Conservation (phyloP, 2,797 vertebrate species). For the Anabacerthia variegaticeps region DNA sequence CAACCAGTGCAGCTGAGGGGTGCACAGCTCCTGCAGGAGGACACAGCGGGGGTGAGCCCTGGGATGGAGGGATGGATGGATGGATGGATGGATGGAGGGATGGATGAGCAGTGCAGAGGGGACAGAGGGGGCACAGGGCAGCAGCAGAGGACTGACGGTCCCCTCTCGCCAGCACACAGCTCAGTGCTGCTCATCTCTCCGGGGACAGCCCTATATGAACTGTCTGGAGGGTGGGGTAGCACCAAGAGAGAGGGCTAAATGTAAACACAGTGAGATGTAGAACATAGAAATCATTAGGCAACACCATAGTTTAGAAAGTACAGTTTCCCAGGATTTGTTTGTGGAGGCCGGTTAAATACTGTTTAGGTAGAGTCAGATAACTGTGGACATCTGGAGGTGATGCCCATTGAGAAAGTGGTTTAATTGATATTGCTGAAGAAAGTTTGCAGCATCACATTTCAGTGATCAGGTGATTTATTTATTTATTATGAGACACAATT, state of each 20-base stretch:
- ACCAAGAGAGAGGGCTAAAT: neutral
- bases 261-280: neutral
- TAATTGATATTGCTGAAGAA: neutral
- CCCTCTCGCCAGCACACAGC: accelerated
- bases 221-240: neutral
- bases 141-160: neutral
- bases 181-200: neutral
- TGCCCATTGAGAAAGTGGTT: neutral
- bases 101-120: neutral
- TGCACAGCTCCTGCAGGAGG: neutral
- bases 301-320: neutral
- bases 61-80: too few relatives aligned
- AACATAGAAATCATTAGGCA: neutral
- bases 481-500: neutral
- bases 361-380: neutral
- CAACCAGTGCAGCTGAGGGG: neutral
- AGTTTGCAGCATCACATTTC: neutral
- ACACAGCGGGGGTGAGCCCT: neutral
- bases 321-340: neutral
- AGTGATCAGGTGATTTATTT: neutral
- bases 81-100: too few relatives aligned
- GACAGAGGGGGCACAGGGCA: neutral
- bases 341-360: neutral
- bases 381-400: neutral
- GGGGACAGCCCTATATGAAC: neutral